Conservation (phyloP, 2,113 vertebrate genomes). For the Manacus vitellinus region DNA sequence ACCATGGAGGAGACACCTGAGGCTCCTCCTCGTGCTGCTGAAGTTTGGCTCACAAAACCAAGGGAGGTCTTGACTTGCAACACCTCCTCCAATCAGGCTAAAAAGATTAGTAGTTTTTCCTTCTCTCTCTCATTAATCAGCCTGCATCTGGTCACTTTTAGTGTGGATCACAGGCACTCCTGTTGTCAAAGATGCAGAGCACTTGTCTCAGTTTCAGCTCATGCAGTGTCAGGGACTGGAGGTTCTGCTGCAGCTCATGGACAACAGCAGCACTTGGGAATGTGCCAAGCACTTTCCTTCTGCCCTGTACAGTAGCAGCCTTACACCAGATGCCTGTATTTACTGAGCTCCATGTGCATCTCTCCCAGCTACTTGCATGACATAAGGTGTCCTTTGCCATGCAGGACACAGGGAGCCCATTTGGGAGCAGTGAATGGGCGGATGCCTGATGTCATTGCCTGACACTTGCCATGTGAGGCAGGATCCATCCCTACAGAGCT, state of each 20-base stretch:
- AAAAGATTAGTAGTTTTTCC: neutral
- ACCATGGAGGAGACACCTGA: neutral
- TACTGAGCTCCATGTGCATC: rapidly evolving
- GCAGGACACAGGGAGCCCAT: neutral
- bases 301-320: neutral
- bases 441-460: neutral
- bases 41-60: neutral
- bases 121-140: neutral
- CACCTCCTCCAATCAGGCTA: neutral
- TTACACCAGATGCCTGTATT: rapidly evolving
- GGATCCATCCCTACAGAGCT: neutral
- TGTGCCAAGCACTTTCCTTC: neutral
- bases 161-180: neutral
- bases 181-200: neutral
- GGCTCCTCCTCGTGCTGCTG: neutral
- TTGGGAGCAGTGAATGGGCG: neutral
- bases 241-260: neutral
- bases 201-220: neutral
- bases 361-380: neutral
- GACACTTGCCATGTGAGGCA: neutral
- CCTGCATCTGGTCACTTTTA: neutral
- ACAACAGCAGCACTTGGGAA: neutral
- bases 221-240: rapidly evolving
- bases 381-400: neutral
- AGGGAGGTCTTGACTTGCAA: neutral